Conservation (phyloP, 2,797 vertebrate species). For the Coluber constrictor region DNA sequence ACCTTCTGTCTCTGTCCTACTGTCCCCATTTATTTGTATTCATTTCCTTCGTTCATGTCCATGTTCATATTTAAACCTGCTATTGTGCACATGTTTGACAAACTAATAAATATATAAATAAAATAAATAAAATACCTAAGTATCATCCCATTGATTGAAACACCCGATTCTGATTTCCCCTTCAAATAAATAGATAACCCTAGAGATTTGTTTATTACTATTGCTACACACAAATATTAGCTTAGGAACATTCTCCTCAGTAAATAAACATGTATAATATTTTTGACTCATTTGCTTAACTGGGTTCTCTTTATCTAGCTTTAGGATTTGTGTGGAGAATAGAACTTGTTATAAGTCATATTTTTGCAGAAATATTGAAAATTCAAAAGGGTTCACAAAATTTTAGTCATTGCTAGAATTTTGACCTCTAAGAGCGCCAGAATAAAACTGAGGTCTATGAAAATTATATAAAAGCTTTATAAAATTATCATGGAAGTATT, state of each 20-base stretch:
- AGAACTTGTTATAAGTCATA: neutral
- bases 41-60: too few species aligned
- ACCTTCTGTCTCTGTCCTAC: too few species aligned
- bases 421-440: neutral
- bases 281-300: neutral
- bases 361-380: neutral
- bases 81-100: too few species aligned
- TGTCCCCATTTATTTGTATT: too few species aligned
- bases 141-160: neutral
- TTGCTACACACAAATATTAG: neutral
- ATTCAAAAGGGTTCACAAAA: neutral
- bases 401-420: neutral
- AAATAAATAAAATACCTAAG: neutral
- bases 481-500: neutral
- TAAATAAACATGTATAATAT: neutral
- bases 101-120: too few species aligned
- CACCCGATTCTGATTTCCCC: neutral
- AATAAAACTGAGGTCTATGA: neutral
- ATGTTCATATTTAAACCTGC: too few species aligned
- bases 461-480: neutral
- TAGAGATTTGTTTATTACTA: neutral
- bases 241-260: neutral
- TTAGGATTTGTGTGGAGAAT: neutral
- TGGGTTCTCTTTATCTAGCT: neutral
- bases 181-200: neutral